These are phyloP conservation scores for Agapornis roseicollis DNA, from an alignment of 2,113 vertebrate genomes.

Conservation along the genomic window DNA sequence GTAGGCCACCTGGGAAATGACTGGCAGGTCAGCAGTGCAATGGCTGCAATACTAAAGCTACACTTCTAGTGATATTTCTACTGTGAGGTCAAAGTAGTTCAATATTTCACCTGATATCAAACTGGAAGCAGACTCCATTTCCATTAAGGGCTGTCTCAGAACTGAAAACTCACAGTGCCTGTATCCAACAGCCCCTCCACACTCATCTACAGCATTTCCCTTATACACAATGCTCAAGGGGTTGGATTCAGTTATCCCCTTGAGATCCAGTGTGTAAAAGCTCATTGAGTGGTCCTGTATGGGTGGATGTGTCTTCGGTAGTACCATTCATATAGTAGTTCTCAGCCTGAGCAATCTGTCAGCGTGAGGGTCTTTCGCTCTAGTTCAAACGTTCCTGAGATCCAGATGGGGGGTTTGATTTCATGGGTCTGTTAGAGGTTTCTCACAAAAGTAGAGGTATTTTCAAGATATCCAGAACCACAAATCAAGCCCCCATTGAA, in stretches of 20 bases:
- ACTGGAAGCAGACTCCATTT: neutral
- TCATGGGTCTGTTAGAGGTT: neutral
- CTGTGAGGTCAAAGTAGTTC: neutral
- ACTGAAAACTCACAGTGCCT: neutral
- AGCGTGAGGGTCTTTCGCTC: neutral
- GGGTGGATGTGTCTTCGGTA: neutral
- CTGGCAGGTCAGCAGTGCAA: neutral
- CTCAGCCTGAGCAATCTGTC: neutral
- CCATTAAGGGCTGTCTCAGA: neutral
- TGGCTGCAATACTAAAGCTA: neutral
- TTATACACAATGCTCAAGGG: neutral
- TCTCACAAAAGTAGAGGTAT: constrained; percentile 28
- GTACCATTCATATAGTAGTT: neutral
- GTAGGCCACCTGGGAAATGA: neutral
- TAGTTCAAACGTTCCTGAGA: neutral
- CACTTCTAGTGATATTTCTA: neutral
- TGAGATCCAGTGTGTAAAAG: neutral
- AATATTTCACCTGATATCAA: neutral
- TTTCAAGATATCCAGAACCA: constrained; percentile 37
- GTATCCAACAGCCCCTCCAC: neutral
- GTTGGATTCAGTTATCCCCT: neutral
- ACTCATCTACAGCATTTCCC: neutral
- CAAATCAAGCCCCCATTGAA: neutral
- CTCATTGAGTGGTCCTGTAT: neutral
- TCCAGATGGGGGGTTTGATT: neutral